phyloP scores from a whole-genome alignment of 2,797 vertebrate genomes.

The Hipposideros larvatus region DNA sequence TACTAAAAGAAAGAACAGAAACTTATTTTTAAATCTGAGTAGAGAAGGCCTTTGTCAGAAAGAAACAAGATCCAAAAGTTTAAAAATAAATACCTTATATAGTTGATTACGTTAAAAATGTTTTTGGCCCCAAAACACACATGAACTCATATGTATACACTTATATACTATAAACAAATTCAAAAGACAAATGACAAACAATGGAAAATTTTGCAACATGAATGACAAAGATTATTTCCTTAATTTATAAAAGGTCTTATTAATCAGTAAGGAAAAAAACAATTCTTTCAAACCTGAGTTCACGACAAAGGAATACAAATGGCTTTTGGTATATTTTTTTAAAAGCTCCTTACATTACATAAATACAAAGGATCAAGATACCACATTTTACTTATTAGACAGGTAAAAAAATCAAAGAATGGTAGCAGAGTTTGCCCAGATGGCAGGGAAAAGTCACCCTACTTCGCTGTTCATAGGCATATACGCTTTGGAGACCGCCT shows the following conservation, averaged over 20 bases:
- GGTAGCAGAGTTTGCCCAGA: neutral
- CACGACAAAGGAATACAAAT: slow-evolving; percentile 41
- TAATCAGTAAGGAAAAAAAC: neutral
- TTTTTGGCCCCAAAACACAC: neutral
- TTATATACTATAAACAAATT: neutral
- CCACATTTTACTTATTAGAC: neutral
- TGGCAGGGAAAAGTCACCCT: neutral
- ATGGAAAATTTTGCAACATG: slow-evolving; percentile 21
- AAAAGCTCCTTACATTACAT: neutral
- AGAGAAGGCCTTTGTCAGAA: neutral
- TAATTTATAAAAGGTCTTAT: slow-evolving; percentile 8
- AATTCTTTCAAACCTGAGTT: slow-evolving; percentile 31
- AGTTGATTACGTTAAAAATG: neutral
- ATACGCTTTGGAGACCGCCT: neutral
- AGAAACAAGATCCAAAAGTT: slow-evolving; percentile 41
- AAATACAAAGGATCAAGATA: neutral
- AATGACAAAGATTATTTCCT: slow-evolving; percentile 36
- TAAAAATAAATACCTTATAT: slow-evolving; percentile 30
- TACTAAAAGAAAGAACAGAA: slow-evolving; percentile 32
- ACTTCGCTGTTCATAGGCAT: neutral
- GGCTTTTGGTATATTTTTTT: neutral
- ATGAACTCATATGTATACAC: neutral
- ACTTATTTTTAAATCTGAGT: slow-evolving; percentile 51
- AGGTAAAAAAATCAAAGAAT: neutral
- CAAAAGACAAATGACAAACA: slow-evolving; percentile 42